Conservation (phyloP, 2,797 vertebrate species). For the Bradypus variegatus region DNA sequence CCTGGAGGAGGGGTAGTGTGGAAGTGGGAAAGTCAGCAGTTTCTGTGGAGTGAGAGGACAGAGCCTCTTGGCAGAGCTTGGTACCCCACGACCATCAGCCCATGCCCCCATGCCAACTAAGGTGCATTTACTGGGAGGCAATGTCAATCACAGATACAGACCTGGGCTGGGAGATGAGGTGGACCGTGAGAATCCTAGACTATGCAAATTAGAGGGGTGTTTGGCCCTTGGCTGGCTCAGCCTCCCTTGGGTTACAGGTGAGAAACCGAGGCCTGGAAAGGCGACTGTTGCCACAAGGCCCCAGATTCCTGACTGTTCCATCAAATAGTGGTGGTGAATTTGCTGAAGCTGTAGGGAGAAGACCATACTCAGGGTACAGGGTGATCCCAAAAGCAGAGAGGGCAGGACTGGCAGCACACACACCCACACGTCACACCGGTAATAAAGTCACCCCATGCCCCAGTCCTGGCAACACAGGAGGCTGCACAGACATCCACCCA, state of each 20-base stretch:
- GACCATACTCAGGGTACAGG: background rate
- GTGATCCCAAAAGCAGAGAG: background rate
- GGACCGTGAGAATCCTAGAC: conserved; percentile 36
- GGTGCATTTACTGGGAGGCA: background rate
- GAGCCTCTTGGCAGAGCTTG: background rate
- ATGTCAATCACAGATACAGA: background rate
- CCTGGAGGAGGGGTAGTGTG: background rate
- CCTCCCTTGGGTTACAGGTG: background rate
- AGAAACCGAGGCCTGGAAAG: conserved; percentile 25
- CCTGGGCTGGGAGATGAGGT: background rate
- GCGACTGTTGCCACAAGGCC: background rate
- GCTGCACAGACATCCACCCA: background rate
- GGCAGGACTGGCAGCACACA: background rate
- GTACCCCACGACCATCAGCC: background rate
- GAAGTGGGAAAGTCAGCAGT: background rate
- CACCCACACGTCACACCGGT: background rate
- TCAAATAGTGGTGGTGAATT: background rate
- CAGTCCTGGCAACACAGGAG: background rate
- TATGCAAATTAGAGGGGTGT: conserved; percentile 47
- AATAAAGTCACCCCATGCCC: background rate
- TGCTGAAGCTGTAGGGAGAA: background rate
- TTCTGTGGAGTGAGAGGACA: background rate
- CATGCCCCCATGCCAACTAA: background rate
- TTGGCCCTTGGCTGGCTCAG: background rate
- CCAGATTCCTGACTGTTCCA: background rate